Evolutionary conservation across 1,140 invertebrate species (phyloP), one percentile per base, ranked within the genome.

Genomic region (Argopecten irradians): DNA sequence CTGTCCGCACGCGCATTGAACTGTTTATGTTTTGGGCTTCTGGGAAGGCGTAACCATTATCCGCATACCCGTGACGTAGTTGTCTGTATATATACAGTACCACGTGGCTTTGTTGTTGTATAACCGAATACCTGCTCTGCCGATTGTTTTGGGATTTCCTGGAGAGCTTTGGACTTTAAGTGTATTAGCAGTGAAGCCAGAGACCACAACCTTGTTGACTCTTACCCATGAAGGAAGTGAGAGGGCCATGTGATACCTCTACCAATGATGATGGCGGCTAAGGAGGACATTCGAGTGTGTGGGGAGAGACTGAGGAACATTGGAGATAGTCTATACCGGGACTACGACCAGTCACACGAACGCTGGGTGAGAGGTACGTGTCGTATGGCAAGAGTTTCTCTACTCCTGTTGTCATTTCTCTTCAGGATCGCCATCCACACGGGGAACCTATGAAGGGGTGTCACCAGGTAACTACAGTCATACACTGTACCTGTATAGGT

Each of bases 41-140:
- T 71, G 55, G 55, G 55, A 71, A 71, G 55, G 55, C 55, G 55
- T 71, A 71, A 71, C 55, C 55, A 71, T n/a, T 71, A 71, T n/a
- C 22, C 22, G n/a, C n/a, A 22, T 71, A 71, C 55, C 55, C 55
- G 55, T 71, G 55, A 71, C 55, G 55, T 71, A 71, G 55, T 8
- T 71, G 22, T 71, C 5, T 71, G 55, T 71, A 71, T 71, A 71
- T 71, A 71, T 28, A 28, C 22, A 5, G 1, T 1, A 71, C 55
- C 55, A 71, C 55, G 55, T 71, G 55, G 14, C 55, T 71, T 71
- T 71, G 55, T 71, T 71, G 28, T 71, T n/a, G 55, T 71, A 3
- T 28, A 5, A n/a, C 55, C 55, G 1, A 28, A 28, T n/a, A 28
- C 55, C 28, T 28, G 55, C 55, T 71, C 55, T 28, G 22, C 16